Conservation (phyloP, 2,113 vertebrate genomes). For the Tragelaphus strepsiceros region DNA sequence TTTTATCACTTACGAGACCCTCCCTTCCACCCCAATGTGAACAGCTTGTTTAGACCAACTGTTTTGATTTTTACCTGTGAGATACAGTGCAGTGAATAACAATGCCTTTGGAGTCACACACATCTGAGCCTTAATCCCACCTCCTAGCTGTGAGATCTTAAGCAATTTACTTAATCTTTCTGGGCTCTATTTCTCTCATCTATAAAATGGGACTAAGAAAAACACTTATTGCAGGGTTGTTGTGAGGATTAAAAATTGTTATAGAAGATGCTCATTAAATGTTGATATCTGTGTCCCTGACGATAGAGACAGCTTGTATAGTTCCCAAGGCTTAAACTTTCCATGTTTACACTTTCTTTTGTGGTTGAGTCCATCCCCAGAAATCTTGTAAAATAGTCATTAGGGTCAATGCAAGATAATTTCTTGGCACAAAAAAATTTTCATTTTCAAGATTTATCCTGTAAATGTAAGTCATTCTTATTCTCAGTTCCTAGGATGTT, state of each 20-base stretch:
- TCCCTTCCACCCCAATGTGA: neutral
- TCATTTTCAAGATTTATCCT: neutral
- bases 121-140: neutral
- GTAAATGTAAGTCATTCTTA: neutral
- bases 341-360: neutral
- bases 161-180: neutral
- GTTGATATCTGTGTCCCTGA: neutral
- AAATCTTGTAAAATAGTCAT: constrained; percentile 28
- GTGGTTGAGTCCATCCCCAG: neutral
- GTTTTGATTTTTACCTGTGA: neutral
- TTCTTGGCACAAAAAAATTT: neutral
- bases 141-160: neutral
- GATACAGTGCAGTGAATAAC: neutral
- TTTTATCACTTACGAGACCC: neutral
- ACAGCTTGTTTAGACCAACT: neutral
- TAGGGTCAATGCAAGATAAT: constrained; percentile 16
- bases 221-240: neutral
- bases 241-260: neutral
- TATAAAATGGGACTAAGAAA: neutral
- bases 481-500: neutral
- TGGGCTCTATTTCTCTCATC: neutral
- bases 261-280: neutral
- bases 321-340: neutral
- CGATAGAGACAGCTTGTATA: neutral
- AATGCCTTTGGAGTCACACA: neutral